These are phyloP conservation scores for Catharus ustulatus DNA, from an alignment of 2,797 vertebrate species.

Conservation along the genomic window DNA sequence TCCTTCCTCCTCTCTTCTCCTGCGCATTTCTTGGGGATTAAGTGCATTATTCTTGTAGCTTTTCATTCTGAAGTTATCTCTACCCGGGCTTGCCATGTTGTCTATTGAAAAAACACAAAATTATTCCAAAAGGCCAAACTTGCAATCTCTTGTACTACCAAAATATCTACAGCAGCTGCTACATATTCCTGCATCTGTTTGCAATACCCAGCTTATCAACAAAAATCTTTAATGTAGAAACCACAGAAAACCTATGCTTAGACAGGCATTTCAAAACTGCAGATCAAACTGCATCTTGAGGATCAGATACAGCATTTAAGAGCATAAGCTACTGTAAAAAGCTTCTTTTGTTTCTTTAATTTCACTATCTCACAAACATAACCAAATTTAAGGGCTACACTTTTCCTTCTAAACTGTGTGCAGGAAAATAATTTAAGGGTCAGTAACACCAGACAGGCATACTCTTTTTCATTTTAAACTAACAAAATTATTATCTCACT, in stretches of 20 bases:
- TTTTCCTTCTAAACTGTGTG: not conserved
- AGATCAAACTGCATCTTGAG: not conserved
- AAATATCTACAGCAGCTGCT: not conserved
- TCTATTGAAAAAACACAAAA: constrained; percentile 68
- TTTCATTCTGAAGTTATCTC: constrained; percentile 91
- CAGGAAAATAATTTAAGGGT: not conserved
- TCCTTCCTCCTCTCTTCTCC: constrained; percentile 91
- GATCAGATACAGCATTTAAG: not conserved
- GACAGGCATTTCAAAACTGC: not conserved
- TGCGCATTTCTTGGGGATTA: constrained; percentile 93
- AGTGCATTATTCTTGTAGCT: constrained; percentile 94
- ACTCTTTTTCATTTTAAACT: not conserved
- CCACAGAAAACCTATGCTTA: not conserved
- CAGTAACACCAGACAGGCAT: not conserved
- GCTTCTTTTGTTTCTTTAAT: no score
- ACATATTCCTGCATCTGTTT: not conserved
- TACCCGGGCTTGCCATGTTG: constrained; percentile 87
- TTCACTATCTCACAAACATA: not conserved
- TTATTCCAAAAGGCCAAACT: not conserved
- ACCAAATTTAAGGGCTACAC: not conserved
- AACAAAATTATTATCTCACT: not conserved
- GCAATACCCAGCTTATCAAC: not conserved
- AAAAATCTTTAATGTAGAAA: not conserved
- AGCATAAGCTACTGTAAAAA: not conserved
- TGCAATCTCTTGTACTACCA: not conserved